Base-by-base conservation (phyloP, 2,113 vertebrate species). In the Oreochromis spilurus region DNA sequence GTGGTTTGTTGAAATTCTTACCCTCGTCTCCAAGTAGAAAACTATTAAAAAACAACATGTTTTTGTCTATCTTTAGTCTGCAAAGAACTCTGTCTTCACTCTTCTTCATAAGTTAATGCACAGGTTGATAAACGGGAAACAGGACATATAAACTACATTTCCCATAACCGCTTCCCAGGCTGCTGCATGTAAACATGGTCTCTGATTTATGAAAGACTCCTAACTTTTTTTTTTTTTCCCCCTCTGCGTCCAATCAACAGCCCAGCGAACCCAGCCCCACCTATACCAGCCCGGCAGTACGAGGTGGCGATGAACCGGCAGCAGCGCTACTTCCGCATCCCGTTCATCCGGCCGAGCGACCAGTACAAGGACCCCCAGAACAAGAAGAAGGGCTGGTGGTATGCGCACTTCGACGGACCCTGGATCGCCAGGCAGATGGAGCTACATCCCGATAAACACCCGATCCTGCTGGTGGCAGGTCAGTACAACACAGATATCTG, bases 361-460 rank as follows among this genome's bases (percentile, higher is more conserved):
- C 97, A 98, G 84, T 99, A 97, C 96, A 99, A 99, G 58, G 98
- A 99, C 31, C 97, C 97, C 0, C 97, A 97, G 95, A 96, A 87
- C 92, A 99, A 98, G 95, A 99, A 99, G 93, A 99, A 99, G 89
- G 99, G 98, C 13, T 99, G 99, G 99, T 99, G 99, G 99, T 99
- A 99, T 0, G 98, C 99, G 0, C 99, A 99, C 91, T 99, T 99
- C 3, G 99, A 99, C 82, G 99, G 99, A 48, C 96, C 97, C 0
- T 99, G 98, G 98, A 99, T 99, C 84, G 99, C 99, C 85, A 93
- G 99, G 24, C 99, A 99, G 50, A 99, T 99, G 99, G 98, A 99
- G 86, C 97, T 99, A 21, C 98, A 99, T 79, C 98, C 99, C 0
- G 99, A 99, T 62, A 99, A 99, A 89, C 97, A 97, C 3, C 99